phyloP scores from a whole-genome alignment of 2,797 vertebrate genomes.

The Sylvilagus floridanus region DNA sequence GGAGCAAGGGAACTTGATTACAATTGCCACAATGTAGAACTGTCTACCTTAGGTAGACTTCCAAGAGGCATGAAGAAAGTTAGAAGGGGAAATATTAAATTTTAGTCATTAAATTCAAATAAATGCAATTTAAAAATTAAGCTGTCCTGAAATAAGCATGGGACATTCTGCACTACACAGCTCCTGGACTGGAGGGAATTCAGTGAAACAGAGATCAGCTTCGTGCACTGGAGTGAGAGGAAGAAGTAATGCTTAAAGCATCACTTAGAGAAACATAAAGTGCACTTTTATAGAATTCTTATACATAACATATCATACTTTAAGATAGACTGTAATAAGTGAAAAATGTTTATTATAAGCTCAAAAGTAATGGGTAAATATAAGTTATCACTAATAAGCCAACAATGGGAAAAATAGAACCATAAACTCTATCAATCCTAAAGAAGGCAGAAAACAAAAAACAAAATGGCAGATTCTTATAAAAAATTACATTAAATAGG shows the following conservation, averaged over 20 bases:
- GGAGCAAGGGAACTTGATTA: background rate
- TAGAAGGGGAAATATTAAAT: background rate
- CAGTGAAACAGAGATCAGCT: background rate
- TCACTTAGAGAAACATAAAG: background rate
- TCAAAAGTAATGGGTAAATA: background rate
- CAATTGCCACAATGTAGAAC: background rate
- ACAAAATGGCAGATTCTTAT: background rate
- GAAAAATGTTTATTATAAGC: background rate
- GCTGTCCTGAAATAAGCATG: background rate
- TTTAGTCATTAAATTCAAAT: background rate
- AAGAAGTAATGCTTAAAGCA: background rate
- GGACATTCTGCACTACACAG: background rate
- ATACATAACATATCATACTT: background rate
- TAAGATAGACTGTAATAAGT: background rate
- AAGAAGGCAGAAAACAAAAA: background rate
- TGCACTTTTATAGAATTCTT: background rate
- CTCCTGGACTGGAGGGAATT: background rate
- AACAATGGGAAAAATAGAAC: background rate
- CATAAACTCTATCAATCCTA: background rate
- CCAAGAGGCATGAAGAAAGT: background rate
- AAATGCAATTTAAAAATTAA: constrained; percentile 39
- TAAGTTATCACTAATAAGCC: background rate
- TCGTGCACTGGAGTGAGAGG: background rate
- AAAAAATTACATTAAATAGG: constrained; percentile 19
- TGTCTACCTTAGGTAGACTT: constrained; percentile 11